Base-by-base conservation (phyloP, 53 echinoderm and acorn worm genomes). In the Crossaster papposus region DNA sequence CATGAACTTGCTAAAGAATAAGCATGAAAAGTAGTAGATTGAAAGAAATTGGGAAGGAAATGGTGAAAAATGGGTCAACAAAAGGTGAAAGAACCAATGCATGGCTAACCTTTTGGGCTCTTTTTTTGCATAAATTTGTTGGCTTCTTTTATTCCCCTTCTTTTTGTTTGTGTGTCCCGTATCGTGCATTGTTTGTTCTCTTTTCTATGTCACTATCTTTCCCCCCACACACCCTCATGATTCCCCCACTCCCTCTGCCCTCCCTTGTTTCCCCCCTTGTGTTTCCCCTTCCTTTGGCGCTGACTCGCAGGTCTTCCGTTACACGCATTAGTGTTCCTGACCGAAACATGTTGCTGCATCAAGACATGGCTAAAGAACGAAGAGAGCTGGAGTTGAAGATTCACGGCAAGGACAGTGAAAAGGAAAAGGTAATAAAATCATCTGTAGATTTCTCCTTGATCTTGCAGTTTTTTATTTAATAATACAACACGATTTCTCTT, bases 351-450 rank as follows among this genome's bases (percentile, higher is more conserved):
- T 87, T 96, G 55, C 90, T 99, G 26, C 99, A 99, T 50, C 96
- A 99, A 58, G 99, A 99, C 89, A 99, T 99, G 99, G 92, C 92
- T 26, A 93, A 93, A 89, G 99, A 99, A 51, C 81, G 99, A 54
- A 81, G 90, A 63, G 93, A 96, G 73, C 92, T 96, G 75, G 96
- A 96, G 72, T 78, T 89, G 93, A 99, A 98, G 91, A 99, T 99
- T 34, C 99, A 99, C 85, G 99, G 99, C 78, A 93, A 94, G 74
- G 87, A 87, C 76, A 87, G 15, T 24, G 92, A 84, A 11, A 91
- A 91, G 79, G 94, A 92, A 72, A 96, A 96, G 89, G 95, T 93
- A 93, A 82, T 17, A 24, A 44, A 44, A 44, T 9, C 44, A 7
- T 44, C 9, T 44, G 5, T 44, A 44, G 44, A 9, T 0, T 44